Percentiles rank a stretch among this genome's conserved stretches.
Evolutionary conservation across 2,797 vertebrate species (phyloP).

Genomic region (Pogonophryne albipinna): DNA sequence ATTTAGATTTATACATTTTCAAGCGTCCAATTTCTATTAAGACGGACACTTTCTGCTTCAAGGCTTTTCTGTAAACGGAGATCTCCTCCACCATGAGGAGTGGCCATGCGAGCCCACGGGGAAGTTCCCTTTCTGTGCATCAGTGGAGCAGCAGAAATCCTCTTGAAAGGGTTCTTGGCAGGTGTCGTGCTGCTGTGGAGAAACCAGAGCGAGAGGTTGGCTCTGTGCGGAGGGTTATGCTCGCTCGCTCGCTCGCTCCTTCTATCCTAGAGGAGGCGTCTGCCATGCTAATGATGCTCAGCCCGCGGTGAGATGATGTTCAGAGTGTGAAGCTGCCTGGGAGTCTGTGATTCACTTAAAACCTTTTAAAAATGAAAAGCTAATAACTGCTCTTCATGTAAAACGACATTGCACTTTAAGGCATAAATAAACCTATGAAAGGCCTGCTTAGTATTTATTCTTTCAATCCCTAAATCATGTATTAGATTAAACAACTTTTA

Average conservation of each 20-base stretch:
- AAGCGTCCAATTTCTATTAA: constrained; percentile 13
- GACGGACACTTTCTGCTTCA: constrained; percentile 4
- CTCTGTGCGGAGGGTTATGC: constrained; percentile 46
- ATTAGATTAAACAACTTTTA: neutral
- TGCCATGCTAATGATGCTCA: constrained; percentile 60
- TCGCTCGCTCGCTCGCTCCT: constrained; percentile 19
- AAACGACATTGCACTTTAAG: constrained; percentile 10
- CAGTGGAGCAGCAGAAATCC: constrained; percentile 62
- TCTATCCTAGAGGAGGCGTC: constrained; percentile 42
- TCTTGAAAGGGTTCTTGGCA: constrained; percentile 53
- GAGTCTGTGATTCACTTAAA: constrained; percentile 37
- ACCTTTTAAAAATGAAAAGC: constrained; percentile 14
- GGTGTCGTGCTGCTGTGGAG: constrained; percentile 48
- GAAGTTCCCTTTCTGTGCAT: constrained; percentile 44
- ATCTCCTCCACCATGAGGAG: constrained; percentile 32
- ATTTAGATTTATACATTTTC: neutral
- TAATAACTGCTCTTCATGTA: constrained; percentile 4
- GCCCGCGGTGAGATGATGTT: constrained; percentile 34
- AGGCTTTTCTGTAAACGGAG: constrained; percentile 22
- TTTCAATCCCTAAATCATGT: neutral
- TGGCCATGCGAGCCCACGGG: constrained; percentile 41
- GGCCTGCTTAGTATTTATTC: neutral
- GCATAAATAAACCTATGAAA: constrained; percentile 1
- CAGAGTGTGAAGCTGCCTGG: constrained; percentile 43
- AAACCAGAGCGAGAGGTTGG: constrained; percentile 41